These are phyloP conservation scores for Leptestheria dahalacensis DNA, from an alignment of 1,140 invertebrate genomes.

Conservation along the genomic window DNA sequence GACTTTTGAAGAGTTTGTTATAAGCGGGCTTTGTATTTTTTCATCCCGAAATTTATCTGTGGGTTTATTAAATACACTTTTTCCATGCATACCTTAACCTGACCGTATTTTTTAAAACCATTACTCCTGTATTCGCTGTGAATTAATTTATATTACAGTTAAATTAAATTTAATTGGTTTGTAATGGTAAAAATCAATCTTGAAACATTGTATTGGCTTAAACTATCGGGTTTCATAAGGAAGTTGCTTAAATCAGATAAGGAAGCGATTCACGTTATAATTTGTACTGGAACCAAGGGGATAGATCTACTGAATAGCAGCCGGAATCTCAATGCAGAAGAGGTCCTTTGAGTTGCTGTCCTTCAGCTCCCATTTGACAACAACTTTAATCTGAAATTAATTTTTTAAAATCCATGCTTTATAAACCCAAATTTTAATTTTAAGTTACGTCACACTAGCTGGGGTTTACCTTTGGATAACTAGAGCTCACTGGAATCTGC, in stretches of 20 bases:
- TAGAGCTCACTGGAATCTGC: slow-evolving; percentile 38
- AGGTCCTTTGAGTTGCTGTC: slow-evolving; percentile 41
- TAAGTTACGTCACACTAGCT: background rate
- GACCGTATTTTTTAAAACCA: too few relatives aligned
- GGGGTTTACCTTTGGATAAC: slow-evolving; percentile 42
- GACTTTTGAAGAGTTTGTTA: slow-evolving; percentile 40
- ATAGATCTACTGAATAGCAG: slow-evolving; percentile 21
- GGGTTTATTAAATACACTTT: too few relatives aligned
- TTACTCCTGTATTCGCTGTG: too few relatives aligned
- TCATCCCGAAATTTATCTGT: too few relatives aligned
- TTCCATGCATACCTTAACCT: too few relatives aligned
- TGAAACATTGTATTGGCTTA: background rate
- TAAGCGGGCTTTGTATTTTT: background rate
- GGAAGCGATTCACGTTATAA: too few relatives aligned
- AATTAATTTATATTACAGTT: background rate
- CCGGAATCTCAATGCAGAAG: slow-evolving; percentile 47
- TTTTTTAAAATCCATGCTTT: background rate
- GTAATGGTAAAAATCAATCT: too few relatives aligned
- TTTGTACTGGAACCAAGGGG: too few relatives aligned
- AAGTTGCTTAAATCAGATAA: background rate
- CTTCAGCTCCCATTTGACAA: slow-evolving; percentile 53
- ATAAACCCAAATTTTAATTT: background rate
- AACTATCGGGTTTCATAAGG: background rate
- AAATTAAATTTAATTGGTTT: too few relatives aligned
- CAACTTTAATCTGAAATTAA: slow-evolving; percentile 36